Conservation (phyloP, 2,113 vertebrate species). For the Notarius quadriscutis region DNA sequence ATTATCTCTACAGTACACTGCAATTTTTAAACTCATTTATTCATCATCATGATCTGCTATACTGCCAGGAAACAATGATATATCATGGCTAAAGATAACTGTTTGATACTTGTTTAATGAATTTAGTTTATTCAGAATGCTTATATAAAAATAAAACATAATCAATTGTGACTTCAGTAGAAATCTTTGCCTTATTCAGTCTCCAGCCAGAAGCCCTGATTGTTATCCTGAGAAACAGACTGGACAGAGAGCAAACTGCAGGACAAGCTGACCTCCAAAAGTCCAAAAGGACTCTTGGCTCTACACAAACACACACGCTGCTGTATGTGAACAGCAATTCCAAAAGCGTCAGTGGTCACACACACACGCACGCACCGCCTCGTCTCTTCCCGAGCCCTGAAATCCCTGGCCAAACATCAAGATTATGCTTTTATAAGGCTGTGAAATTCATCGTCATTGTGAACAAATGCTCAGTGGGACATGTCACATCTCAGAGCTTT, state of each 20-base stretch:
- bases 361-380: conserved; percentile 14
- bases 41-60: not conserved
- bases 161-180: not conserved
- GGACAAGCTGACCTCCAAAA: conserved; percentile 28
- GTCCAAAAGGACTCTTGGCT: conserved; percentile 28
- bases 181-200: not conserved
- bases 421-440: conserved; percentile 19
- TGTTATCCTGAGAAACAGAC: not conserved
- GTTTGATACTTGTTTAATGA: not conserved
- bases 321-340: conserved; percentile 46
- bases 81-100: not conserved
- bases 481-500: conserved; percentile 17
- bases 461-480: conserved; percentile 1
- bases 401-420: conserved; percentile 31
- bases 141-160: not conserved
- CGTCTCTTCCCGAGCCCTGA: conserved; percentile 2
- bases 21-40: not conserved
- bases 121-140: not conserved
- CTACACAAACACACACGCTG: conserved; percentile 55
- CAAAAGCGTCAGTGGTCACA: conserved; percentile 52
- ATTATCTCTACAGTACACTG: not conserved
- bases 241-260: conserved; percentile 12
- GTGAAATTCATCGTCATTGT: conserved; percentile 17
- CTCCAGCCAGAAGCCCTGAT: not conserved
- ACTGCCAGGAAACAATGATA: not conserved